Conservation (phyloP, 2,113 vertebrate species). For the Tragulus kanchil region DNA sequence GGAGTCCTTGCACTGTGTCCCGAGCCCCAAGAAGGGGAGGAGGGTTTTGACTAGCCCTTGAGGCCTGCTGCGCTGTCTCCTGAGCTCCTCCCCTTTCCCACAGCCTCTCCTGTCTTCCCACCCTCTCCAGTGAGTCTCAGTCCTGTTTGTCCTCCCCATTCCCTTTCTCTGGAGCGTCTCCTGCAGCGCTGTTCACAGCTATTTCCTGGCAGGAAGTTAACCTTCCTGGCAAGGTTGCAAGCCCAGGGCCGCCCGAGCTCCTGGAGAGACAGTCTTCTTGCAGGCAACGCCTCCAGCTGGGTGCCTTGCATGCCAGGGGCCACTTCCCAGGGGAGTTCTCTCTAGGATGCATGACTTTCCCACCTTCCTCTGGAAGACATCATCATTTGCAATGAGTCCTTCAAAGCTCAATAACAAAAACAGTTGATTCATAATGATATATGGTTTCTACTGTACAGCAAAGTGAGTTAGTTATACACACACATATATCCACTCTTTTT, state of each 20-base stretch:
- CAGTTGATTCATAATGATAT: neutral
- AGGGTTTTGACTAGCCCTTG: neutral
- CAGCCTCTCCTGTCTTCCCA: neutral
- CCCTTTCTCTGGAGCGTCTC: neutral
- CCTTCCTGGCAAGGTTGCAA: neutral
- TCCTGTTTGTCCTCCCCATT: neutral
- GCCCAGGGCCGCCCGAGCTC: too few relatives aligned
- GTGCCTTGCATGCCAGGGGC: fast-evolving
- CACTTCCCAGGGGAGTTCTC: neutral
- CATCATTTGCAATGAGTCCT: neutral
- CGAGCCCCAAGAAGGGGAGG: neutral
- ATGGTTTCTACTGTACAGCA: neutral
- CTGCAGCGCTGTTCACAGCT: too few relatives aligned
- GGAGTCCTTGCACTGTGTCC: neutral
- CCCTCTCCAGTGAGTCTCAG: neutral
- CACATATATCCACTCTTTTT: neutral
- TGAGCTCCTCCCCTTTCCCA: neutral
- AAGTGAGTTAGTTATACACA: neutral
- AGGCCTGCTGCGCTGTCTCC: too few relatives aligned
- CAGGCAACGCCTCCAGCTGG: neutral
- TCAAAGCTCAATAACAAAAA: neutral
- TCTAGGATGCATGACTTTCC: neutral
- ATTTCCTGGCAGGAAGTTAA: neutral
- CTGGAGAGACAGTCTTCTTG: neutral
- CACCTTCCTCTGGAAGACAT: neutral